Evolutionary conservation across 2,797 vertebrate genomes (phyloP), one percentile per base, ranked within the genome.

Genomic region (Chanos chanos): DNA sequence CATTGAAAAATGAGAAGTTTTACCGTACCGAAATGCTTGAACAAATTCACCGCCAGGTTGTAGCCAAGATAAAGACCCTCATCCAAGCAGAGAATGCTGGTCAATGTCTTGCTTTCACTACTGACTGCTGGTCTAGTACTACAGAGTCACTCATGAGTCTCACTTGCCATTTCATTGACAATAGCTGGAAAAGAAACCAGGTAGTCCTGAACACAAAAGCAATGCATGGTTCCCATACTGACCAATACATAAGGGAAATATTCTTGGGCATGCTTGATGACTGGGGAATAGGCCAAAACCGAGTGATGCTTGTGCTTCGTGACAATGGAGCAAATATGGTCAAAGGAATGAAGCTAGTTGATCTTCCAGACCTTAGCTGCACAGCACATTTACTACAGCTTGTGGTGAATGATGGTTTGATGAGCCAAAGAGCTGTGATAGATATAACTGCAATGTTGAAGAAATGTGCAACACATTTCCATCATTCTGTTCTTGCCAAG

Each of bases 331-430:
- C 59, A 18, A 67, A 74, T 33, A 64, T 71, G 13, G 24, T 71
- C 10, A 69, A 67, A 21, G 64, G 34, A 16, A 52, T 71, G 55
- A 71, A 37, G 19, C 33, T 51, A 1, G 27, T 37, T 36, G 61
- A 78, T 39, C 21, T 73, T 1, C 65, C 62, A 34, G 59, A 68
- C 39, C 40, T 76, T 7, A 70, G 68, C 56, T 66, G 63, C 63
- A 70, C 40, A 4, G 56, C 16, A 1, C 69, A 71, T 49, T 30
- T 45, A 0, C 28, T 68, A 6, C 74, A 74, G 21, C 63, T 70
- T 15, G 40, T 57, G 3, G 45, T 71, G 7, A 56, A 49, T 9
- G 55, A 73, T 24, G 64, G 61, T 44, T 54, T 66, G n/a, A 41
- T 27, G 47, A 59, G 53, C 54, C 64, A 66, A 24, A 28, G 51